A percentile compares a stretch with the other conserved stretches of the same genome.
phyloP scores from a whole-genome alignment of 2,888 invertebrate species.

The Patella ulyssiponensis region DNA sequence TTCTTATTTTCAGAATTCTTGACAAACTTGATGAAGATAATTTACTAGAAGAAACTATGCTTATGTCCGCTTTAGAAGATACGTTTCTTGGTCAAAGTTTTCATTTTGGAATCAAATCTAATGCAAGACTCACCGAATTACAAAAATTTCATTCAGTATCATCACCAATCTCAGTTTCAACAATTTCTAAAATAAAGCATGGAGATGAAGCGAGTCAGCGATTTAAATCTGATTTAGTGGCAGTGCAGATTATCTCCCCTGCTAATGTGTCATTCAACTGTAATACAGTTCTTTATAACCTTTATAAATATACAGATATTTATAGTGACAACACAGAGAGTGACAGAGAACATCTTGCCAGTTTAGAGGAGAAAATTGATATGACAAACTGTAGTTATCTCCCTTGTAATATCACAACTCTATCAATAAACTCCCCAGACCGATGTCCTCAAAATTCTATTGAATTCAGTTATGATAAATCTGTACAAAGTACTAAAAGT shows the following conservation, averaged over 20 bases:
- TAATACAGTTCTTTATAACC: not conserved
- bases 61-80: constrained; percentile 25
- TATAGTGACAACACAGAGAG: not conserved
- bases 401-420: not conserved
- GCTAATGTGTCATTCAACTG: not conserved
- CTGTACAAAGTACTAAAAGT: too few species aligned
- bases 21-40: not conserved
- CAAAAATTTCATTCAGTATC: not conserved
- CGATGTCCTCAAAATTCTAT: too few species aligned
- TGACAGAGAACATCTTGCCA: not conserved
- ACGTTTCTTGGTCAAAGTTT: constrained; percentile 32
- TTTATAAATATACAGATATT: not conserved
- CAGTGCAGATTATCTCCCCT: constrained; percentile 26
- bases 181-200: constrained; percentile 8
- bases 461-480: too few species aligned
- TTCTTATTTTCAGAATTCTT: not conserved
- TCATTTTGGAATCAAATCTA: constrained; percentile 33
- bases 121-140: not conserved
- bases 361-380: not conserved
- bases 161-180: not conserved
- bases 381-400: not conserved
- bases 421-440: too few species aligned
- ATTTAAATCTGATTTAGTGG: constrained; percentile 24
- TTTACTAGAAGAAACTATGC: constrained; percentile 21
- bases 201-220: constrained; percentile 16